Base-by-base conservation (phyloP, 2,113 vertebrate genomes). In the Megaceryle torquata region DNA sequence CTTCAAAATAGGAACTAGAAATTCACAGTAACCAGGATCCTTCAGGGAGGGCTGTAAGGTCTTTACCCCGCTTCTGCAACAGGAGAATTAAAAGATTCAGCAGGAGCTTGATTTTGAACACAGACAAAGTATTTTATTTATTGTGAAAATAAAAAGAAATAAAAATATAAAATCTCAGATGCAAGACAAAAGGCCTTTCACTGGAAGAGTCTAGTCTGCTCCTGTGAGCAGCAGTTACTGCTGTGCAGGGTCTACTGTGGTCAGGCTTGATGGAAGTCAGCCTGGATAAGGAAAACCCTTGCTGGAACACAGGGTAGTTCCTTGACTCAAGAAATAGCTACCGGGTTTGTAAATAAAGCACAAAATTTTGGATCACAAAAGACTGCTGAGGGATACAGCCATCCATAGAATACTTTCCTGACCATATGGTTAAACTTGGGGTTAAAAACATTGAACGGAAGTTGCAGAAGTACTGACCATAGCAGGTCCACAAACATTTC, bases 171-270 rank as follows among this genome's bases (percentile, higher is more conserved):
- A 39, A 63, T 26, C 68, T 86, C 41, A 88, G 53, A 56, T 64
- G 69, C 68, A 80, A 96, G 79, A 84, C 75, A 91, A 89, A 91
- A 82, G 43, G 54, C 65, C 65, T 81, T 70, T 70, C 39, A 90
- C 64, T 95, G 74, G 26, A 96, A 93, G 77, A 31, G 82, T 41
- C 39, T 41, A 41, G 39, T 77, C 77, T 95, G 46, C 17, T 13
- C 60, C 54, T 74, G 64, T 68, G 78, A 82, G 71, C 93, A 89
- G 70, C 18, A 4, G 63, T 95, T 48, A 80, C 60, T 94, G 76
- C 87, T 96, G 50, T 76, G 54, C 89, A 63, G 35, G 82, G 50
- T 68, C 84, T 88, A 1, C 26, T 86, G 60, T 71, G 82, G 91
- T 37, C 75, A 71, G 64, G 56, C 39, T 82, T 86, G 43, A 35